Conservation (phyloP, 2,113 vertebrate genomes). For the Neogobius melanostomus region DNA sequence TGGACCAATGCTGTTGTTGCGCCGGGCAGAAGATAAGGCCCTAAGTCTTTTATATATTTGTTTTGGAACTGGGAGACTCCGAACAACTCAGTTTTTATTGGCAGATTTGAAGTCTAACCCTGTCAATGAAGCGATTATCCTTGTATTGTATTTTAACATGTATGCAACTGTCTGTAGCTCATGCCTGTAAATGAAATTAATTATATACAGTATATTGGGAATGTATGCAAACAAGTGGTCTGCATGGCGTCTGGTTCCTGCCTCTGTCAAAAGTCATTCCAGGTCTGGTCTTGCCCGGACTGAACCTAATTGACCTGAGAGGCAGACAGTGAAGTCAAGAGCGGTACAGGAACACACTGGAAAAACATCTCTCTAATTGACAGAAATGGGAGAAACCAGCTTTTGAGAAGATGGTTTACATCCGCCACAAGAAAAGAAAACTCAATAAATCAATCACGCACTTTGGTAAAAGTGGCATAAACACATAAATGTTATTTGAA, state of each 20-base stretch:
- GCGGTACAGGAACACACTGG: not conserved
- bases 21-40: no score
- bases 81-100: no score
- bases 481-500: no score
- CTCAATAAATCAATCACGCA: no score
- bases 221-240: not conserved
- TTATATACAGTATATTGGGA: not conserved
- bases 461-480: no score
- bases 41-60: no score
- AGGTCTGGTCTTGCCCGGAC: not conserved
- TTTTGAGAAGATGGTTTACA: not conserved
- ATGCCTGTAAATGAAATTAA: not conserved
- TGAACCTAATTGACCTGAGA: not conserved
- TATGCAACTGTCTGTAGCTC: not conserved
- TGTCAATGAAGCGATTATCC: no score
- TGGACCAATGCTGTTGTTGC: no score
- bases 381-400: not conserved
- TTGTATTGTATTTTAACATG: not conserved
- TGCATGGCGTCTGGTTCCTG: not conserved
- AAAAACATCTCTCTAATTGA: conserved; percentile 1
- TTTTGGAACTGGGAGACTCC: no score
- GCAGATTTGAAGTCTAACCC: no score
- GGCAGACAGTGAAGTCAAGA: not conserved
- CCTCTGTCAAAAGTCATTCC: not conserved
- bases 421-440: no score